Evolutionary conservation across 2,888 invertebrate species (phyloP).

Genomic region (Cremastinae sp.): DNA sequence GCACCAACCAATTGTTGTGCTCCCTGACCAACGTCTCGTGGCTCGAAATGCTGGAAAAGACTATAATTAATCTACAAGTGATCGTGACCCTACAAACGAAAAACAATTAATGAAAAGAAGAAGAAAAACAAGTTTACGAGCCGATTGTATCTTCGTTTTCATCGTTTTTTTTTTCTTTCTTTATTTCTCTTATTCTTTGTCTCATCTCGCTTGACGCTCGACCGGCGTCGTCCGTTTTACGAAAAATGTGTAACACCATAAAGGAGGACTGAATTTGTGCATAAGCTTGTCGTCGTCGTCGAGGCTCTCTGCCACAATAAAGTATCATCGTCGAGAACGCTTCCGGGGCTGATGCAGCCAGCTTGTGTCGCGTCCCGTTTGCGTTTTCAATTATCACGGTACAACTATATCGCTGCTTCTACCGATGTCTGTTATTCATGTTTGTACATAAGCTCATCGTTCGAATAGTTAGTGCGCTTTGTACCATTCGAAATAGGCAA

Average conservation of each 20-base stretch:
- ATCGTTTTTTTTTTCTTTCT: constrained; percentile 25
- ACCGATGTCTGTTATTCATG: constrained; percentile 28
- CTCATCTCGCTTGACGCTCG: constrained; percentile 51
- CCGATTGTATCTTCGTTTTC: constrained; percentile 53
- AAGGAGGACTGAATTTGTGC: constrained; percentile 61
- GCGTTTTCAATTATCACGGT: constrained; percentile 39
- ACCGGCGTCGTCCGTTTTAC: constrained; percentile 49
- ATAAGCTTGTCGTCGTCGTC: constrained; percentile 59
- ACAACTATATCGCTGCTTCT: constrained; percentile 39
- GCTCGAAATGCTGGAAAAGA: constrained; percentile 79
- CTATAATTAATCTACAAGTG: constrained; percentile 77
- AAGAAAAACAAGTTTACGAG: constrained; percentile 37
- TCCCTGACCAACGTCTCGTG: constrained; percentile 76
- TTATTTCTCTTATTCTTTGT: constrained; percentile 24
- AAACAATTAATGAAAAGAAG: constrained; percentile 62
- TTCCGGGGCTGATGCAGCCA: constrained; percentile 23
- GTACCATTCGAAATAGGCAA: neutral
- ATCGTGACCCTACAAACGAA: constrained; percentile 78
- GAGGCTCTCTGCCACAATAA: constrained; percentile 61
- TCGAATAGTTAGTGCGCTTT: constrained; percentile 17
- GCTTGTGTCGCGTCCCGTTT: constrained; percentile 27
- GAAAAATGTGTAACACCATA: constrained; percentile 47
- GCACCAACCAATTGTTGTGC: constrained; percentile 74
- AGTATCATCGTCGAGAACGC: constrained; percentile 44
- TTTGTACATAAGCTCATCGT: constrained; percentile 42